Evolutionary conservation across 2,888 invertebrate species (phyloP).

Genomic region (Chloroclysta siterata): DNA sequence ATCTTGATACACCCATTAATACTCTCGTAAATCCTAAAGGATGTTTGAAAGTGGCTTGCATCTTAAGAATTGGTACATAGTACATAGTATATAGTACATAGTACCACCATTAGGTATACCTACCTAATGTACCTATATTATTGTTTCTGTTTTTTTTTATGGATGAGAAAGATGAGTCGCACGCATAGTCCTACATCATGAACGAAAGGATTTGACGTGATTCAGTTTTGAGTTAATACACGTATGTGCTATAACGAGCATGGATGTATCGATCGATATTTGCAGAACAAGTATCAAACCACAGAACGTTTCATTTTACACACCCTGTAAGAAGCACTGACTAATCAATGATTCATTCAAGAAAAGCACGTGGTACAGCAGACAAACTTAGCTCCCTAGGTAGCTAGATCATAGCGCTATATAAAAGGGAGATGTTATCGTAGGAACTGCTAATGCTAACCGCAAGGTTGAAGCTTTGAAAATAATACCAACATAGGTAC

Average conservation of each 20-base stretch:
- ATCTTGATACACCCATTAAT: slow-evolving; percentile 49
- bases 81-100: too few relatives aligned
- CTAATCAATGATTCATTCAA: slow-evolving; percentile 55
- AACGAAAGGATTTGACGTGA: background rate
- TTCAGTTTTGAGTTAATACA: background rate
- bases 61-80: background rate
- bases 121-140: too few relatives aligned
- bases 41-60: slow-evolving; percentile 4
- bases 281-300: background rate
- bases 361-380: slow-evolving; percentile 48
- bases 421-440: slow-evolving; percentile 12
- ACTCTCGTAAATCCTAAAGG: slow-evolving; percentile 30
- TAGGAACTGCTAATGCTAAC: slow-evolving; percentile 15
- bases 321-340: slow-evolving; percentile 33
- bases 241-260: background rate
- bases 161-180: background rate
- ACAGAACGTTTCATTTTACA: slow-evolving; percentile 7
- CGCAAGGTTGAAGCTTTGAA: slow-evolving; percentile 11
- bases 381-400: slow-evolving; percentile 7
- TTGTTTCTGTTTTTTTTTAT: too few relatives aligned
- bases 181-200: background rate
- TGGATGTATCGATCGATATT: background rate
- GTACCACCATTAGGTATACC: background rate
- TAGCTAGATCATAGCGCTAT: slow-evolving; percentile 14
- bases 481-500: background rate